Conservation (phyloP, 1,140 invertebrate genomes). For the Zaprionus inermis region DNA sequence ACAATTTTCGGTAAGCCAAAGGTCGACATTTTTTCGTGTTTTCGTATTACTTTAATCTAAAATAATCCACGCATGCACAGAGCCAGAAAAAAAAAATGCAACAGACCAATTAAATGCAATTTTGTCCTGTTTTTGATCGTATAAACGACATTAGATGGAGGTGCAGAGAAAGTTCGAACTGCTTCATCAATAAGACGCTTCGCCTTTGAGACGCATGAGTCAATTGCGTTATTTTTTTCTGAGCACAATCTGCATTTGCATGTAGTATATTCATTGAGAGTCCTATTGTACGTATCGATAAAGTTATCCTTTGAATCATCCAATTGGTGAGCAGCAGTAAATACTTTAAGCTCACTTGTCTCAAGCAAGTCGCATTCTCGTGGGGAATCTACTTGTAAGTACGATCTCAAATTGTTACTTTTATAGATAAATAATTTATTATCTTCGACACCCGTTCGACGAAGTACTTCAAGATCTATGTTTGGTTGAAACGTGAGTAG, state of each 20-base stretch:
- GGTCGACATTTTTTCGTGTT: no score
- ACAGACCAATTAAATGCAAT: slow-evolving; percentile 35
- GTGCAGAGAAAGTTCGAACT: neutral
- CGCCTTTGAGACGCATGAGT: slow-evolving; percentile 11
- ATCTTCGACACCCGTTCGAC: neutral
- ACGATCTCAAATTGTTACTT: neutral
- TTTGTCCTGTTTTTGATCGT: neutral
- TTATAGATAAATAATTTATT: neutral
- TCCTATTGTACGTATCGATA: neutral
- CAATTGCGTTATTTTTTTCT: slow-evolving; percentile 2
- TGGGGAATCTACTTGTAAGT: neutral
- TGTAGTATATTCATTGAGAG: neutral
- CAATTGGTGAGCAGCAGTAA: neutral
- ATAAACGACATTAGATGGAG: no score
- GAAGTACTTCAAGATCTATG: neutral
- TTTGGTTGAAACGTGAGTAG: neutral
- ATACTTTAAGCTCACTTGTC: slow-evolving; percentile 8
- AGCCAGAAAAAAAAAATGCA: slow-evolving; percentile 35
- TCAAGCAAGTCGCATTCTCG: neutral
- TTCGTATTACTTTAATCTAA: slow-evolving; percentile 20
- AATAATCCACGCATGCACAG: slow-evolving; percentile 41
- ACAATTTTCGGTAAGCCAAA: no score
- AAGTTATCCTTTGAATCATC: neutral
- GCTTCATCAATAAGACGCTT: slow-evolving; percentile 24
- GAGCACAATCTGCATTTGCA: slow-evolving; percentile 13